Percentiles rank a stretch among this genome's conserved stretches.
These are phyloP conservation scores for Encarsia formosa DNA, from an alignment of 2,888 invertebrate genomes.

Conservation along the genomic window DNA sequence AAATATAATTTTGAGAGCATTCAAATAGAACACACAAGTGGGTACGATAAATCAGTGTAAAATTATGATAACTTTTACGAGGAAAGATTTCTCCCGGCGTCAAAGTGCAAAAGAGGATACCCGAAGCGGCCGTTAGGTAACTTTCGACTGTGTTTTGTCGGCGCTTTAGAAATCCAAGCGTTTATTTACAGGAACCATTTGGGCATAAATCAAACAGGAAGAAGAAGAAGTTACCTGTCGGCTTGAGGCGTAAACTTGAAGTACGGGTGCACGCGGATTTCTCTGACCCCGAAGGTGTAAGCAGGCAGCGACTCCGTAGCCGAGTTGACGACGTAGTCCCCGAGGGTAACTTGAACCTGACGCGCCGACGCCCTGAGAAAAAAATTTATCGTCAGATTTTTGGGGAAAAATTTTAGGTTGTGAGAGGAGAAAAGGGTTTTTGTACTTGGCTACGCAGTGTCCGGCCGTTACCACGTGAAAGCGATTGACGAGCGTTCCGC, in stretches of 20 bases:
- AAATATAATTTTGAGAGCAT: no score
- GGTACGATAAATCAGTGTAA: no score
- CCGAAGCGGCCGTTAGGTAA: no score
- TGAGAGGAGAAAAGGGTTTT: slow-evolving; percentile 11
- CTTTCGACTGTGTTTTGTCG: no score
- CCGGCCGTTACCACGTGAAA: slow-evolving; percentile 92
- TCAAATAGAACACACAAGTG: no score
- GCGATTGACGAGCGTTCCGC: slow-evolving; percentile 85
- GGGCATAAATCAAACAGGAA: slow-evolving; percentile 8
- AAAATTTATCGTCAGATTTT: neutral
- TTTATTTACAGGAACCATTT: neutral
- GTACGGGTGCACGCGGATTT: slow-evolving; percentile 86
- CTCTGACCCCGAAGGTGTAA: slow-evolving; percentile 86
- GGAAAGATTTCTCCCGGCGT: no score
- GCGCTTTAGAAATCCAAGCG: no score
- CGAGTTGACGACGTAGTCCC: slow-evolving; percentile 92
- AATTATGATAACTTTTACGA: no score
- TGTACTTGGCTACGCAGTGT: slow-evolving; percentile 80
- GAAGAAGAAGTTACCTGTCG: slow-evolving; percentile 54
- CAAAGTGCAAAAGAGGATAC: no score
- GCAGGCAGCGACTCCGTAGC: slow-evolving; percentile 87
- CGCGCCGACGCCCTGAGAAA: slow-evolving; percentile 70
- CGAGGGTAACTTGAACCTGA: slow-evolving; percentile 86
- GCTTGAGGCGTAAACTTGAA: slow-evolving; percentile 92
- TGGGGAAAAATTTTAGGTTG: neutral